Percentiles rank a stretch among this genome's conserved stretches.
Conservation (phyloP, 1,140 invertebrate species). For the Drosophila sp. region DNA sequence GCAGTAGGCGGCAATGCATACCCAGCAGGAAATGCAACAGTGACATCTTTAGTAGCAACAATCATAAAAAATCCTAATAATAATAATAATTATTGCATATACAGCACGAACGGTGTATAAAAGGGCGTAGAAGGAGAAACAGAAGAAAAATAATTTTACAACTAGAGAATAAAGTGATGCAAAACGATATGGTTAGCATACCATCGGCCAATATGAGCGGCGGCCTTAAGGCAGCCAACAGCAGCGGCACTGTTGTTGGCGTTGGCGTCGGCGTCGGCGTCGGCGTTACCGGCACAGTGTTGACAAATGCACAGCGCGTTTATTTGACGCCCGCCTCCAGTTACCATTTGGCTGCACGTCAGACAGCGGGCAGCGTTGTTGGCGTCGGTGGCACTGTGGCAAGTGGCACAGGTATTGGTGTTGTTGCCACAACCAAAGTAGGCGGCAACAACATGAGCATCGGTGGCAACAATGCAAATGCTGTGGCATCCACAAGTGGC, state of each 20-base stretch:
- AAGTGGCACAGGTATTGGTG: conserved; percentile 1
- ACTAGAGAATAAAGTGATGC: conserved; percentile 58
- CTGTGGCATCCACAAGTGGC: conserved; percentile 15
- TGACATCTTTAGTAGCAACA: neutral
- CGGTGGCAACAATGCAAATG: conserved; percentile 9
- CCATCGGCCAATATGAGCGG: conserved; percentile 75
- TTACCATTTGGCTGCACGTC: conserved; percentile 42
- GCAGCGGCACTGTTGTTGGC: conserved; percentile 47
- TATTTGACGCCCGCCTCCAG: conserved; percentile 56
- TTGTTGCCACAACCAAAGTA: conserved; percentile 12
- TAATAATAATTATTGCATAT: neutral
- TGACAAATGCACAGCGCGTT: conserved; percentile 65
- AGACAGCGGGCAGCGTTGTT: conserved; percentile 25
- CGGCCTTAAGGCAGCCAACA: conserved; percentile 56
- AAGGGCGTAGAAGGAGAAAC: neutral
- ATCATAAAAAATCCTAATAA: no score
- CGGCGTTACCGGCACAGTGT: conserved; percentile 50
- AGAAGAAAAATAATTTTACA: no score
- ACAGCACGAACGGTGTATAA: neutral
- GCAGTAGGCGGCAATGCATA: conserved; percentile 15
- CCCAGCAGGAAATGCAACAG: conserved; percentile 16
- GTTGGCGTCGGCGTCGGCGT: conserved; percentile 53
- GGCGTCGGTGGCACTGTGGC: conserved; percentile 18
- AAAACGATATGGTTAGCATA: conserved; percentile 82
- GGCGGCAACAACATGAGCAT: conserved; percentile 5